phyloP scores from a whole-genome alignment of 1,140 invertebrate species.

The Triops cancriformis region DNA sequence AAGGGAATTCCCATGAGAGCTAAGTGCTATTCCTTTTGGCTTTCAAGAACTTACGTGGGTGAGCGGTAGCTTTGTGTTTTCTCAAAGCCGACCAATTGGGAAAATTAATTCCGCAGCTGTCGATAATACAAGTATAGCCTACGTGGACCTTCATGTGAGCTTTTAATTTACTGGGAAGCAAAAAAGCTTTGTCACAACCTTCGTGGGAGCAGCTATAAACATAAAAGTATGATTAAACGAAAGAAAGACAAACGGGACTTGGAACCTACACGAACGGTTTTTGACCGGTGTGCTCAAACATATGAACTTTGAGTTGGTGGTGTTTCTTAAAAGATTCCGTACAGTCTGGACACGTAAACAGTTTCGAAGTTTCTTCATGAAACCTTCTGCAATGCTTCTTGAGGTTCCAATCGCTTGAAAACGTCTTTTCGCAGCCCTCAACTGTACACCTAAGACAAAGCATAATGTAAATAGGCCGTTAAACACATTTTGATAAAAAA shows the following conservation, averaged over 20 bases:
- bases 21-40: neutral
- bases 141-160: conserved; percentile 19
- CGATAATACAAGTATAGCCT: conserved; percentile 18
- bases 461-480: neutral
- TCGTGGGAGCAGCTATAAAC: neutral
- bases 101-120: conserved; percentile 17
- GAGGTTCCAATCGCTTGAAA: neutral
- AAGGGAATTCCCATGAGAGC: neutral
- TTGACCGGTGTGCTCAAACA: conserved; percentile 24
- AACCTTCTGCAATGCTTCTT: neutral
- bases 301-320: conserved; percentile 22
- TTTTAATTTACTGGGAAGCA: conserved; percentile 25
- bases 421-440: neutral
- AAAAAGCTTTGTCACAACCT: conserved; percentile 24
- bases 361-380: conserved; percentile 19
- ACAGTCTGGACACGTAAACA: conserved; percentile 18
- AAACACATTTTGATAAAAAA: no score
- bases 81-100: conserved; percentile 15
- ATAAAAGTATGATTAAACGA: no score
- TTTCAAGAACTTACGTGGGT: conserved; percentile 11
- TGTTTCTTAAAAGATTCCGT: conserved; percentile 20
- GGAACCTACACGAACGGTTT: conserved; percentile 25
- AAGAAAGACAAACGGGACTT: no score
- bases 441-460: neutral
- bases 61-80: conserved; percentile 19